Percentiles rank a stretch among this genome's conserved stretches.
These are phyloP conservation scores for Casuarius casuarius DNA, from an alignment of 2,113 vertebrate genomes.

Conservation along the genomic window DNA sequence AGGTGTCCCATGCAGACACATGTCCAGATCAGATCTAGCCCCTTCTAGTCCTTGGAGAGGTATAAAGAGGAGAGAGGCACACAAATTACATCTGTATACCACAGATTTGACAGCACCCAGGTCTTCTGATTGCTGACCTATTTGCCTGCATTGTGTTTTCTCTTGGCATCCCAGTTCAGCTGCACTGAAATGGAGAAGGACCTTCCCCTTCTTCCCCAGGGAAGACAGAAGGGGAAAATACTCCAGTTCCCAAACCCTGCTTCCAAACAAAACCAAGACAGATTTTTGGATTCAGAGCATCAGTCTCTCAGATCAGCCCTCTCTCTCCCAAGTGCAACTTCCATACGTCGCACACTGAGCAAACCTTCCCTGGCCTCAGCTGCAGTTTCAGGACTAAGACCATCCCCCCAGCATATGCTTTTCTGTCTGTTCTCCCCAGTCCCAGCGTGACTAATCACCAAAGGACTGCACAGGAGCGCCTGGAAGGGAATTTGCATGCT, in stretches of 20 bases:
- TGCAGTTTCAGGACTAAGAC: constrained; percentile 10
- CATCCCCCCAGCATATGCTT: constrained; percentile 38
- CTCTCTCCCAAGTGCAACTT: background rate
- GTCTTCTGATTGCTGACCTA: background rate
- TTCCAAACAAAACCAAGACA: background rate
- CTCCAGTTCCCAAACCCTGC: background rate
- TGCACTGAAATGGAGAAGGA: background rate
- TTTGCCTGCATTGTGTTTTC: background rate
- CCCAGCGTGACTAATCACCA: constrained; percentile 72
- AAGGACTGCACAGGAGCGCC: constrained; percentile 67
- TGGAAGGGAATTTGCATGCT: constrained; percentile 72
- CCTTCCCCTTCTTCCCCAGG: background rate
- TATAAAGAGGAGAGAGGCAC: background rate
- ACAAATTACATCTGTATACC: background rate
- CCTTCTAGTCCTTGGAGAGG: background rate
- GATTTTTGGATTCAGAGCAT: background rate
- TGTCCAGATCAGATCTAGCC: background rate
- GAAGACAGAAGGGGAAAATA: background rate
- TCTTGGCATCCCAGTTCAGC: background rate
- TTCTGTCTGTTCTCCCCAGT: background rate
- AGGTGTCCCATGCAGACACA: background rate
- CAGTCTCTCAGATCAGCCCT: background rate
- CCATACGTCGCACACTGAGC: rapidly evolving
- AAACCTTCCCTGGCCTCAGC: constrained; percentile 37
- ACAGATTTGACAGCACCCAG: background rate